Evolutionary conservation across 2,113 vertebrate species (phyloP), one percentile per base, ranked within the genome.

Genomic region (Brachirus orientalis): DNA sequence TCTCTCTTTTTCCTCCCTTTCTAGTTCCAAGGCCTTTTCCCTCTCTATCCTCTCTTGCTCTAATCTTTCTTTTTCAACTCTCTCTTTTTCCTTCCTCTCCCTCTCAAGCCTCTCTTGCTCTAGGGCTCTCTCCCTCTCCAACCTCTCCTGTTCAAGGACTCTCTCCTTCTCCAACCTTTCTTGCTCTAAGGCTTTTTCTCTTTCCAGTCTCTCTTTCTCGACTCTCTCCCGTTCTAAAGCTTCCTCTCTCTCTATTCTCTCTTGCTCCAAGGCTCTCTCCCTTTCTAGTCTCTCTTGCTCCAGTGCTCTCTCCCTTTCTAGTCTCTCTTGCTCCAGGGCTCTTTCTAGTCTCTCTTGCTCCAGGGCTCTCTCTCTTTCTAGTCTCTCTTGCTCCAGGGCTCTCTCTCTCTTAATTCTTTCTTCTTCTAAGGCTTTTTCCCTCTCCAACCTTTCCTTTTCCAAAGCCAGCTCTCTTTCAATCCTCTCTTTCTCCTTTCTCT

Each of bases 371-470:
- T 74, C 60, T 38, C 68, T 68, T 28, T 77, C 80, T 7, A 72
- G 46, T 11, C 55, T 55, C 41, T 86, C 73, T 22, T 50, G 65
- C 53, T 80, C 83, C 61, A 79, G 36, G 19, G 69, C 70, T 35
- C 52, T 64, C 64, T 82, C 80, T 53, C 28, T 54, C 67, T 89
- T 84, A 55, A 76, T 72, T 18, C 69, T 81, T 37, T 80, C 82
- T 0, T 14, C 47, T 50, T 54, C 52, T 9, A 54, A 54, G n/a
- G 52, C 33, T 84, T 59, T 82, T 72, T 36, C 69, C 79, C 46
- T 83, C 79, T 0, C 17, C 33, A 54, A 43, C 47, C 52, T 79
- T 58, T 90, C 72, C 61, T 22, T 69, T 63, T 84, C 80, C 40
- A 43, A 14, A 43, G 40, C 40, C 28, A 28, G 6, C 53, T 77